phyloP scores from a whole-genome alignment of 1,140 invertebrate genomes.

The Nasonia longicornis region DNA sequence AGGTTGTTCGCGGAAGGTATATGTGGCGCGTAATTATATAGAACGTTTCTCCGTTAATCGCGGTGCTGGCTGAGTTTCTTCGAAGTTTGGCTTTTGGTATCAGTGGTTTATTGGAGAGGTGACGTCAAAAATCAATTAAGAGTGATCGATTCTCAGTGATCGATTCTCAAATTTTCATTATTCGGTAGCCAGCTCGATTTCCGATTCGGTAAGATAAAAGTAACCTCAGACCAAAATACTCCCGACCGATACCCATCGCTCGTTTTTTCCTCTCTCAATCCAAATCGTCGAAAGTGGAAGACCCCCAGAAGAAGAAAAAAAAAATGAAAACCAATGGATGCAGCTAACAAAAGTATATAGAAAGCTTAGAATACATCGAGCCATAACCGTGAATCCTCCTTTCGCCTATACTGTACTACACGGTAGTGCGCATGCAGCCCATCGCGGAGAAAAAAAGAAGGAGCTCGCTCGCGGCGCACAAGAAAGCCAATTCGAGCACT shows the following conservation, averaged over 20 bases:
- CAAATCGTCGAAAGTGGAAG: neutral
- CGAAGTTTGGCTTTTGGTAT: no score
- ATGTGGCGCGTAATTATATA: slow-evolving; percentile 16
- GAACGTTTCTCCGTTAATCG: neutral
- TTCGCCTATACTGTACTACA: neutral
- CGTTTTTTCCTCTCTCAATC: neutral
- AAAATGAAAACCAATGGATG: slow-evolving; percentile 1
- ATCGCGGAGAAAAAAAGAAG: neutral
- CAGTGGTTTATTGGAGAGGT: no score
- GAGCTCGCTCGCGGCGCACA: neutral
- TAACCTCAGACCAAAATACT: neutral
- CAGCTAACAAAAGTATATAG: neutral
- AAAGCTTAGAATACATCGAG: neutral
- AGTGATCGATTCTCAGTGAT: no score
- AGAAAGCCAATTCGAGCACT: slow-evolving; percentile 45
- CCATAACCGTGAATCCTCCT: slow-evolving; percentile 4
- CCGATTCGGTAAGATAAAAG: neutral
- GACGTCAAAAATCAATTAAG: no score
- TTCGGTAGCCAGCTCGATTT: neutral
- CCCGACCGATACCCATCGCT: neutral
- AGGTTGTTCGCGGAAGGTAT: neutral
- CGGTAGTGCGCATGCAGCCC: neutral
- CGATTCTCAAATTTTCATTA: neutral
- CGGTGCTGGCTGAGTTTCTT: no score
- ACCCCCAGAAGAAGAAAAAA: neutral